Evolutionary conservation across 2,888 invertebrate genomes (phyloP), one percentile per base, ranked within the genome.

Genomic region (Erpobdella octoculata): DNA sequence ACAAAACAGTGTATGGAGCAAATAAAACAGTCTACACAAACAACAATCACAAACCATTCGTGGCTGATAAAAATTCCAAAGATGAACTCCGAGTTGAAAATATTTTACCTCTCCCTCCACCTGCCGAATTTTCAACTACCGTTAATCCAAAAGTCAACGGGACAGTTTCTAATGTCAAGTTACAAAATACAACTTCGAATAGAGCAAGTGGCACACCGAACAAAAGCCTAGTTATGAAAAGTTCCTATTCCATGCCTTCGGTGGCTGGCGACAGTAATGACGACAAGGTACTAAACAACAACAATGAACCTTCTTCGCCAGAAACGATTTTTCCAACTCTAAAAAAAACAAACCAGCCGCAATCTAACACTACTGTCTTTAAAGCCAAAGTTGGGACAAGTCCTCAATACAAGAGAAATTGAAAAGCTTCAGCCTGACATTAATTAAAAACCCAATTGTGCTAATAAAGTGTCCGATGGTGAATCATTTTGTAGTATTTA

Each of bases 281-380:
- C 46, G 18, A 41, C 46, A 41, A 41, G 46, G 18, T 41, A 41
- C 12, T 41, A 12, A 12, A 12, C 12, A 15, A 41, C 12, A 41
- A 15, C 12, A n/a, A 41, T 15, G 18, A 15, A 15, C 33, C 25
- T 33, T 46, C 25, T 46, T 46, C 67, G 21, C 28, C 67, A 18
- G 41, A 67, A 1, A 21, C 67, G 21, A 41, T 28, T n/a, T 67
- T 46, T 37, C 67, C 67, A 8, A 67, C 67, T 3, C 31, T 67
- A 28, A 37, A 46, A 2, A 67, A 46, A 37, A 41, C 67, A 9
- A 37, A 31, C 28, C 67, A 67, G 46, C 21, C 12, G 4, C 12
- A 21, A 25, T 38, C 38, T 2, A 67, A 67, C 31, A 67, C 67
- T 2, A 25, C 46, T n/a, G 46, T 67, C 41, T 67, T 67, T 46